Percentiles rank a stretch among this genome's conserved stretches.
These are phyloP conservation scores for Meta bourneti DNA, from an alignment of 2,888 invertebrate genomes.

Conservation along the genomic window DNA sequence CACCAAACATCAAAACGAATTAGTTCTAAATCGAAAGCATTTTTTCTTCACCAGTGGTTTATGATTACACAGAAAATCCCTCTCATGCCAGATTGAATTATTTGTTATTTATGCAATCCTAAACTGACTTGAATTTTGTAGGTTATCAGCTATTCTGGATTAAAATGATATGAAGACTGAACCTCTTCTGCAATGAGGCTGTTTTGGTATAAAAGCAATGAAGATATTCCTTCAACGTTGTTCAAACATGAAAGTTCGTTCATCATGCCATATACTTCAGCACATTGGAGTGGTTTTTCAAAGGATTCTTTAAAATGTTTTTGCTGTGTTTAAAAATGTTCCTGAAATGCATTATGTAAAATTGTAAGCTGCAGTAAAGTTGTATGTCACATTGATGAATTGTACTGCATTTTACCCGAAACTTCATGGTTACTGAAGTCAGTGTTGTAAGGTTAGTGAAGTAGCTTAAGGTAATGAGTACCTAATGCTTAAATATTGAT, in stretches of 20 bases:
- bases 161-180: conserved; percentile 37
- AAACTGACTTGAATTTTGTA: conserved; percentile 6
- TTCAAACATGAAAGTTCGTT: neutral
- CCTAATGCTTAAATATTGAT: no score
- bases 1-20: no score
- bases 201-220: neutral
- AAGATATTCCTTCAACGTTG: neutral
- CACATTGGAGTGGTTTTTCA: neutral
- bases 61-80: no score
- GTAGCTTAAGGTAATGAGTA: no score
- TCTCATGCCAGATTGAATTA: no score
- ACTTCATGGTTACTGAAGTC: no score
- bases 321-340: neutral
- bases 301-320: neutral
- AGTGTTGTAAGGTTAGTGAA: no score
- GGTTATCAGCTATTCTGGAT: conserved; percentile 52
- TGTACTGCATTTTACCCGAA: no score
- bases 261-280: neutral
- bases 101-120: no score
- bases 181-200: conserved; percentile 11
- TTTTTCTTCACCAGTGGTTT: no score
- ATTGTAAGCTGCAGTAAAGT: neutral
- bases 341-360: neutral
- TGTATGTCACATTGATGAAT: neutral
- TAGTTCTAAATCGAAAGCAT: no score